A percentile compares a stretch with the other conserved stretches of the same genome.
These are phyloP conservation scores for Calephelis perditalis DNA, from an alignment of 2,888 invertebrate genomes.

Conservation along the genomic window DNA sequence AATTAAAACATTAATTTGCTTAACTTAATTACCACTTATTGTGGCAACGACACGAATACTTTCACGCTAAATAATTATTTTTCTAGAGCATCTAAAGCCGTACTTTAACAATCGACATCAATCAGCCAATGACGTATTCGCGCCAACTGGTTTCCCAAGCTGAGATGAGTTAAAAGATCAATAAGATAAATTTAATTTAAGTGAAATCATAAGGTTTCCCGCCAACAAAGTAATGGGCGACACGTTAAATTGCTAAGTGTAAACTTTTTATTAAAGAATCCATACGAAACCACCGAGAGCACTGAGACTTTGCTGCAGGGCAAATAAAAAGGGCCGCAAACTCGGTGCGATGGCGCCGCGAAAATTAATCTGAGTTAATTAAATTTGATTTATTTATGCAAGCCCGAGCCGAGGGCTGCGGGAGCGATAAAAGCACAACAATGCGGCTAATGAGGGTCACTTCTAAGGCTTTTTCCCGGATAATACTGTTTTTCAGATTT, in stretches of 20 bases:
- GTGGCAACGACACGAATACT: too few species aligned
- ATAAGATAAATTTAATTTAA: slow-evolving; percentile 54
- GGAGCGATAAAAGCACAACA: slow-evolving; percentile 71
- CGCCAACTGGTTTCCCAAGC: slow-evolving; percentile 23
- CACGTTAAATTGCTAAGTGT: slow-evolving; percentile 63
- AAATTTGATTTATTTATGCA: slow-evolving; percentile 77
- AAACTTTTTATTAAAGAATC: slow-evolving; percentile 74
- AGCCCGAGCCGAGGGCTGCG: slow-evolving; percentile 46
- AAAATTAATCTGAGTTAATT: slow-evolving; percentile 78
- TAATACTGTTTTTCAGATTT: slow-evolving; percentile 67
- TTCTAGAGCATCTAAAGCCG: too few species aligned
- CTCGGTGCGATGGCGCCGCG: slow-evolving; percentile 51
- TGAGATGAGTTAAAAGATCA: slow-evolving; percentile 39
- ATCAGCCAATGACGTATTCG: not conserved
- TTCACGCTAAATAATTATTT: too few species aligned
- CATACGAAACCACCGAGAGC: slow-evolving; percentile 54
- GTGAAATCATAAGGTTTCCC: slow-evolving; percentile 50
- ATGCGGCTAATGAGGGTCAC: slow-evolving; percentile 71
- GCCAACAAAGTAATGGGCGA: slow-evolving; percentile 43
- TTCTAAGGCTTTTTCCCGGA: slow-evolving; percentile 66
- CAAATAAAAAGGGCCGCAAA: slow-evolving; percentile 64
- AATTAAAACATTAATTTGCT: too few species aligned
- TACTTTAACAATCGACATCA: not conserved
- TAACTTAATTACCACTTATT: too few species aligned
- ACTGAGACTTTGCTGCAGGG: slow-evolving; percentile 57